Base-by-base conservation (phyloP, 2,113 vertebrate species). In the Cyanoderma ruficeps region DNA sequence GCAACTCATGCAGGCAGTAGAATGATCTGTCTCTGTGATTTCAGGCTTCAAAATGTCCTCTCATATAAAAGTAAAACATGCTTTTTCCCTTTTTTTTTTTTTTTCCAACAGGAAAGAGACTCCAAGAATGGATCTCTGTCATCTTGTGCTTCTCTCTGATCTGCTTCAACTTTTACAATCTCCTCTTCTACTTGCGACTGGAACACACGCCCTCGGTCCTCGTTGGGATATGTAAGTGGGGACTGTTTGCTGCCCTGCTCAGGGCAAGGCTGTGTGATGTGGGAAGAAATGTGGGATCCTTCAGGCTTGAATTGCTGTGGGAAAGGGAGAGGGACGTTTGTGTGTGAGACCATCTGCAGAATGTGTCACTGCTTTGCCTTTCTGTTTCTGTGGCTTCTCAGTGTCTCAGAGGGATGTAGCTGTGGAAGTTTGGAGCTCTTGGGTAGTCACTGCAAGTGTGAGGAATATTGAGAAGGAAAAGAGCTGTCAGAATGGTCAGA, bases 71-170 rank as follows among this genome's bases (percentile, higher is more conserved):
- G 59, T 94, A 92, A 94, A 95, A 39, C 22, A 5, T 42, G 30
- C 3, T 76, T 49, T 89, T 78, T 63, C 33, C 19, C 9, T 8
- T 17, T 13, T 75, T 12, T 25, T 20, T 24, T 11, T 75, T 20
- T 22, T 21, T 24, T 65, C 80, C 77, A 52, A 14, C 96, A 99
- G 99, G 99, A 91, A 99, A 99, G 97, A 97, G 99, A 80, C 97
- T 99, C 92, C 99, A 99, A 94, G 99, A 99, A 97, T 99, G 98
- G 99, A 98, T 99, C 55, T 98, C 98, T 56, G 99, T 99, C 75
- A 33, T 99, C 95, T 96, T 99, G 50, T 99, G 99, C 98, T 99
- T 99, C 97, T 97, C 98, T 95, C 98, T 99, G 90, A 99, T 99
- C 87, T 98, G 98, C 97, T 98, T 99, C 98, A 99, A 99, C 93